Evolutionary conservation across 2,888 invertebrate genomes (phyloP).

Genomic region (Adelphocoris suturalis): DNA sequence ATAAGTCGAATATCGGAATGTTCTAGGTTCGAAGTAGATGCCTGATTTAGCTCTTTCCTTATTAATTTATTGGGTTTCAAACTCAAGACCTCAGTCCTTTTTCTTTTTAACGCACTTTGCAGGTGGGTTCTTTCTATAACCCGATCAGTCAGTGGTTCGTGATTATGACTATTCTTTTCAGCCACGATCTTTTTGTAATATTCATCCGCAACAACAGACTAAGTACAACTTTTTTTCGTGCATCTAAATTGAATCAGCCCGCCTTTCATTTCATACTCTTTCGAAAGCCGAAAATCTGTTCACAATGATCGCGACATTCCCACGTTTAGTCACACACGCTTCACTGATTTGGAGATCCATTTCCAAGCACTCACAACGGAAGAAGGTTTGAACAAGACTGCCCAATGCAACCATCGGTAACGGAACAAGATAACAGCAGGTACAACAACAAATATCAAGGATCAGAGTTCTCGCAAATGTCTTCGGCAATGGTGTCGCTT

Average conservation of each 20-base stretch:
- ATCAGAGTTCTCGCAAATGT: slow-evolving; percentile 1
- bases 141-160: slow-evolving; percentile 39
- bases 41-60: slow-evolving; percentile 21
- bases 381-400: slow-evolving; percentile 10
- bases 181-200: slow-evolving; percentile 37
- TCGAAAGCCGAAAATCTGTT: slow-evolving; percentile 3
- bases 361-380: not conserved
- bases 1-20: slow-evolving; percentile 23
- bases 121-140: slow-evolving; percentile 49
- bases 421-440: no score
- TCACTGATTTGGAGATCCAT: slow-evolving; percentile 19
- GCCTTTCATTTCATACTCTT: slow-evolving; percentile 8
- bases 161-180: slow-evolving; percentile 43
- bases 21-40: slow-evolving; percentile 35
- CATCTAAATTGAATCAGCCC: slow-evolving; percentile 16
- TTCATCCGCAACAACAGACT: slow-evolving; percentile 11
- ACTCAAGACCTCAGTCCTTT: slow-evolving; percentile 24
- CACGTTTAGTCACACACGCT: not conserved
- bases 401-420: not conserved
- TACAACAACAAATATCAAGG: not conserved
- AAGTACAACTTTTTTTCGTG: slow-evolving; percentile 52
- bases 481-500: slow-evolving; percentile 21
- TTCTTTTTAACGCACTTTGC: slow-evolving; percentile 29
- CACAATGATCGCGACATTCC: not conserved
- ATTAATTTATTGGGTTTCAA: slow-evolving; percentile 56